These are phyloP conservation scores for Epinephelus moara DNA, from an alignment of 2,113 vertebrate genomes.

Conservation along the genomic window DNA sequence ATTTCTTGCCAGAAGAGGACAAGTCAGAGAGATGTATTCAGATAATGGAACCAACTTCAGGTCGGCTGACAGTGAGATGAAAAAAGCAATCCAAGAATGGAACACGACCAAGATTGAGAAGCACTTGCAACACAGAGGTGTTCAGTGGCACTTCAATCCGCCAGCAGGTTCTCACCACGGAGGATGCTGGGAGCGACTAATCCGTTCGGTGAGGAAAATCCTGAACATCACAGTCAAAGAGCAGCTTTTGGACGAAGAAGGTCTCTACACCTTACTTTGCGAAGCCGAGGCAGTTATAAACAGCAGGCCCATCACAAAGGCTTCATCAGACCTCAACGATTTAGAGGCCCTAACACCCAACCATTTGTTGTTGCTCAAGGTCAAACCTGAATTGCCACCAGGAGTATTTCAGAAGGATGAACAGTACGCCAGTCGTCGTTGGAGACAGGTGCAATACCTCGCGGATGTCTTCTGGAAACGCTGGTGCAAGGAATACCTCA, in stretches of 20 bases:
- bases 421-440: slow-evolving; percentile 20
- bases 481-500: slow-evolving; percentile 34
- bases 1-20: too few relatives aligned
- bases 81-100: slow-evolving; percentile 2
- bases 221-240: slow-evolving; percentile 22
- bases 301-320: slow-evolving; percentile 45
- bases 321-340: slow-evolving; percentile 37
- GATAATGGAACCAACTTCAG: neutral
- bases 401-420: slow-evolving; percentile 47
- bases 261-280: slow-evolving; percentile 42
- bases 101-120: neutral
- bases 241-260: slow-evolving; percentile 41
- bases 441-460: slow-evolving; percentile 20
- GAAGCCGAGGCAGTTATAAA: slow-evolving; percentile 22
- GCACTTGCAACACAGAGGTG: neutral
- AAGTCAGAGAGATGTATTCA: neutral
- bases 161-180: slow-evolving; percentile 41
- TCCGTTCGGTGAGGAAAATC: slow-evolving; percentile 31
- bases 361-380: slow-evolving; percentile 43
- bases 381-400: slow-evolving; percentile 40
- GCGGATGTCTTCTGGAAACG: slow-evolving; percentile 45
- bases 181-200: slow-evolving; percentile 25
- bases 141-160: slow-evolving; percentile 24
- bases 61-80: neutral
- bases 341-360: slow-evolving; percentile 48